Conservation (phyloP, 2,113 vertebrate genomes). For the Ceuthmochares aereus region DNA sequence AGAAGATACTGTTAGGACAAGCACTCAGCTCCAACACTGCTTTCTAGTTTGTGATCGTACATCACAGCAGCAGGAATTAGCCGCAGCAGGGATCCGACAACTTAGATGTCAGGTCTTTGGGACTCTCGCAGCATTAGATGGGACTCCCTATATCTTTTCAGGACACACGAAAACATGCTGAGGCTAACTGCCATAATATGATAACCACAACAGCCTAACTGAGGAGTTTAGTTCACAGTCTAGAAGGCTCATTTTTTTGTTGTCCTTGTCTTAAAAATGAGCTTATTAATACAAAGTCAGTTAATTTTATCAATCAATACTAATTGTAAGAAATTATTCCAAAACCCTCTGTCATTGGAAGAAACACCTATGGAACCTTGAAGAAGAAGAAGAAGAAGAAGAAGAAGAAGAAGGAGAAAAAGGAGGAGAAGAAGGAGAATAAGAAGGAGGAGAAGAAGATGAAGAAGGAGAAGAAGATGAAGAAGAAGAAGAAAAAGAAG, state of each 20-base stretch:
- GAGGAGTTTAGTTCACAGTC: background rate
- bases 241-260: background rate
- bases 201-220: background rate
- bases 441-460: background rate
- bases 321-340: background rate
- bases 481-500: background rate
- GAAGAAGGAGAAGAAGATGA: background rate
- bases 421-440: background rate
- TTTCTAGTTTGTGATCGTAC: background rate
- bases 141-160: background rate
- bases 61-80: background rate
- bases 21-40: rapidly evolving
- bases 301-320: background rate
- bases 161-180: background rate
- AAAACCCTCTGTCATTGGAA: background rate
- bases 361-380: background rate
- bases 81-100: background rate
- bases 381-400: background rate
- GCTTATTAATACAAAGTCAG: background rate
- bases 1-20: background rate
- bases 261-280: background rate
- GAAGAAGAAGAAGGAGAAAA: too few relatives aligned
- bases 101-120: background rate
- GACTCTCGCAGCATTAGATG: background rate
- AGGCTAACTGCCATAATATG: background rate